A percentile compares a stretch with the other conserved stretches of the same genome.
These are phyloP conservation scores for Stenoptilia bipunctidactyla DNA, from an alignment of 2,888 invertebrate genomes.

Conservation along the genomic window DNA sequence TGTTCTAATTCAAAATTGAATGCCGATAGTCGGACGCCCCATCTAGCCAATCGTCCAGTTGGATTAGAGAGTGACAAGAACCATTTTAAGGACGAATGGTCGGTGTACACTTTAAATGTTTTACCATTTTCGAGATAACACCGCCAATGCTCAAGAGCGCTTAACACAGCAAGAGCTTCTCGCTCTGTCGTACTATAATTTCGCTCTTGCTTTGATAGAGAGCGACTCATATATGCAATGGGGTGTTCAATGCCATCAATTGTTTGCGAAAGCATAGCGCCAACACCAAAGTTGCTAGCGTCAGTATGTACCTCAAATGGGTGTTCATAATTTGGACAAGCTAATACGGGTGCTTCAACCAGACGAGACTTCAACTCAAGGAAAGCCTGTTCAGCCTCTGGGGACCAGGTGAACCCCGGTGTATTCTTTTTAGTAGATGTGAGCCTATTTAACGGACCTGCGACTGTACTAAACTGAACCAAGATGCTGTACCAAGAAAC, in stretches of 20 bases:
- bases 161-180: slow-evolving; percentile 19
- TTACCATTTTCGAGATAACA: slow-evolving; percentile 19
- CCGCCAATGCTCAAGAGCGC: slow-evolving; percentile 21
- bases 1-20: slow-evolving; percentile 20
- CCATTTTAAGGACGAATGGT: slow-evolving; percentile 19
- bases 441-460: slow-evolving; percentile 18
- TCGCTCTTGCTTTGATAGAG: slow-evolving; percentile 9
- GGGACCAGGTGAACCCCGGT: slow-evolving; percentile 15
- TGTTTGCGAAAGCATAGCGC: slow-evolving; percentile 14
- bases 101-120: slow-evolving; percentile 16
- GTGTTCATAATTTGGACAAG: slow-evolving; percentile 16
- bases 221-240: slow-evolving; percentile 11
- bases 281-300: slow-evolving; percentile 15
- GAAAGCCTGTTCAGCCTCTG: slow-evolving; percentile 14
- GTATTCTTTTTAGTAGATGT: slow-evolving; percentile 15
- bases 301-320: slow-evolving; percentile 20
- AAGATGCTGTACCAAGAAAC: slow-evolving; percentile 18
- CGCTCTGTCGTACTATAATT: slow-evolving; percentile 22
- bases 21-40: slow-evolving; percentile 18
- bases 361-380: slow-evolving; percentile 7
- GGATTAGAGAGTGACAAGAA: slow-evolving; percentile 17
- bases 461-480: slow-evolving; percentile 20
- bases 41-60: slow-evolving; percentile 20
- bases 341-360: slow-evolving; percentile 9
- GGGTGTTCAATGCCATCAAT: slow-evolving; percentile 16